Percentiles rank a stretch among this genome's conserved stretches.
phyloP scores from a whole-genome alignment of 2,797 vertebrate genomes.

The Halcyon badia region DNA sequence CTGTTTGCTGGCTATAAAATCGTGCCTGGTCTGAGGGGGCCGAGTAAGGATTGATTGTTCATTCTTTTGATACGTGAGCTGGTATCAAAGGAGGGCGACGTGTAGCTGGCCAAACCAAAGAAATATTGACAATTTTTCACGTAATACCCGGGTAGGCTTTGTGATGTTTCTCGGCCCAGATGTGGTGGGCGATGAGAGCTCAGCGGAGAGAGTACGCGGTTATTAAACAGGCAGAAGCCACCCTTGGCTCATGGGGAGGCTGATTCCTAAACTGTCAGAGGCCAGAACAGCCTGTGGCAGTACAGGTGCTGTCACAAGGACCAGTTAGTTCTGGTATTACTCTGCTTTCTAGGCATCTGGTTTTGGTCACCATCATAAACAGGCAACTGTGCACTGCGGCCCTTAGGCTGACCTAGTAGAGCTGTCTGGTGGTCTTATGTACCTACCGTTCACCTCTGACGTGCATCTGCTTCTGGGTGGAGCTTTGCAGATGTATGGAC shows the following conservation, averaged over 20 bases:
- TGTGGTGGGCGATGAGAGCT: not conserved
- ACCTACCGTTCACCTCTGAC: not conserved
- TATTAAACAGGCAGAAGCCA: not conserved
- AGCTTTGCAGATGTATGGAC: not conserved
- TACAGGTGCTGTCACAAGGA: accelerated
- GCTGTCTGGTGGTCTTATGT: not conserved
- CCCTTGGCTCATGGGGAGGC: accelerated
- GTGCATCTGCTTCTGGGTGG: not conserved
- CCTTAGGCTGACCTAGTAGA: not conserved
- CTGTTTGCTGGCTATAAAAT: not conserved
- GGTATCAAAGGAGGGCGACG: not conserved
- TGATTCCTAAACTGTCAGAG: not conserved
- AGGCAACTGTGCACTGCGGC: not conserved
- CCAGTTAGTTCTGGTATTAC: not conserved
- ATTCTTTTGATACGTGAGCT: accelerated
- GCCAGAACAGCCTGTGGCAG: not conserved
- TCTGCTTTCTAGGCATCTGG: not conserved
- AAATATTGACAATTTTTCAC: not conserved
- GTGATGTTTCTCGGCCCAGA: not conserved
- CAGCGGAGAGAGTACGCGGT: not conserved
- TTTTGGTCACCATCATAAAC: not conserved
- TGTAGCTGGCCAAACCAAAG: not conserved
- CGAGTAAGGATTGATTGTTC: accelerated
- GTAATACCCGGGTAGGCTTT: not conserved
- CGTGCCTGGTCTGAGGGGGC: not conserved